phyloP scores from a whole-genome alignment of 2,888 invertebrate species.

The Leucoptera coffeella region DNA sequence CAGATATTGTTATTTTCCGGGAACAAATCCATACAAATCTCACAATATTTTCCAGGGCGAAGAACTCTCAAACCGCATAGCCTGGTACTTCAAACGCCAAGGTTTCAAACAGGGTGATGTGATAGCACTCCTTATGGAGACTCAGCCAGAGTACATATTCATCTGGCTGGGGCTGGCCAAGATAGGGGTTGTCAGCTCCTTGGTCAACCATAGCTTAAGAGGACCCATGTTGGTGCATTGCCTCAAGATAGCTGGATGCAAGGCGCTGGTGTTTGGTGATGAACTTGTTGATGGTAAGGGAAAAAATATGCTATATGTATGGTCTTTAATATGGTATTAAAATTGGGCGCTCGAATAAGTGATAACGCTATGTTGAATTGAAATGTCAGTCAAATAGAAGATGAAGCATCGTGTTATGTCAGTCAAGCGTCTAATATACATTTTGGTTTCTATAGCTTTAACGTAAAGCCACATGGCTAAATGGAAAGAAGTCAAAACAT shows the following conservation, averaged over 20 bases:
- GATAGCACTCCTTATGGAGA: slow-evolving; percentile 85
- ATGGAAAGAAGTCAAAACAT: no score
- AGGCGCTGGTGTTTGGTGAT: slow-evolving; percentile 70
- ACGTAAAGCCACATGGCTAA: no score
- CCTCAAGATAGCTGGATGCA: slow-evolving; percentile 68
- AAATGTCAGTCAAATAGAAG: no score
- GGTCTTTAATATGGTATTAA: no score
- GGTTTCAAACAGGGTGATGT: slow-evolving; percentile 67
- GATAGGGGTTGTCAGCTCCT: slow-evolving; percentile 71
- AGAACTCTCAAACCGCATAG: slow-evolving; percentile 51
- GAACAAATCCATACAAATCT: neutral
- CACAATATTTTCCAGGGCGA: slow-evolving; percentile 34
- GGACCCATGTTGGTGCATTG: slow-evolving; percentile 74
- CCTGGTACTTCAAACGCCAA: slow-evolving; percentile 48
- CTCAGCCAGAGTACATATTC: slow-evolving; percentile 78
- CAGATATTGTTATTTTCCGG: neutral
- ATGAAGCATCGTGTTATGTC: no score
- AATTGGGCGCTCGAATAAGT: no score
- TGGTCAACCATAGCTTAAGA: slow-evolving; percentile 86
- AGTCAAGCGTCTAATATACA: no score
- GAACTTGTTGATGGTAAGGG: slow-evolving; percentile 49
- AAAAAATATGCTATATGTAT: no score
- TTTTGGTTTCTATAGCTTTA: no score
- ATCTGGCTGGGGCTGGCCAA: slow-evolving; percentile 90
- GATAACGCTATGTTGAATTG: no score